phyloP scores from a whole-genome alignment of 2,888 invertebrate species.

The Prenolepis imparis region DNA sequence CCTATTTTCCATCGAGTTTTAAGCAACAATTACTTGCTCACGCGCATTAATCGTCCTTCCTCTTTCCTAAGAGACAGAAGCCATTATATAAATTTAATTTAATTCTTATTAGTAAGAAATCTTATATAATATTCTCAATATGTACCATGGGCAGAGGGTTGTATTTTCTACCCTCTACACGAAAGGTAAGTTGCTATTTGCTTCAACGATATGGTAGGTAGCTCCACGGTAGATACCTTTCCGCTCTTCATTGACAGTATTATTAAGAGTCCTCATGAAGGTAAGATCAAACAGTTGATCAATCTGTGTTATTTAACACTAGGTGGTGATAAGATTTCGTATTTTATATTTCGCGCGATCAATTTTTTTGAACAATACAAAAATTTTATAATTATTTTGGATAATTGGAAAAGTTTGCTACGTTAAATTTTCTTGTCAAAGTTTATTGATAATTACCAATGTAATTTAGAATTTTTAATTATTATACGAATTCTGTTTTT shows the following conservation, averaged over 20 bases:
- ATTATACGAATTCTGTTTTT: not conserved
- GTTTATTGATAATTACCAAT: not conserved
- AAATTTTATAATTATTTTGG: not conserved
- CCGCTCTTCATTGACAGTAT: slow-evolving; percentile 40
- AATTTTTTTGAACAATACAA: not conserved
- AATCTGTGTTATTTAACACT: not conserved
- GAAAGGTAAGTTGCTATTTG: slow-evolving; percentile 32
- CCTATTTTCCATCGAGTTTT: slow-evolving; percentile 18
- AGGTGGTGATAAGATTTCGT: slow-evolving; percentile 50
- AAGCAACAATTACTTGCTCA: not conserved
- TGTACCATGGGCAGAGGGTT: not conserved
- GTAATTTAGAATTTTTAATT: not conserved
- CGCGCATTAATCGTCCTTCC: not conserved
- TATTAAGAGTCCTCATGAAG: slow-evolving; percentile 27
- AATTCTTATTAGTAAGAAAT: not conserved
- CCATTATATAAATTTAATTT: not conserved
- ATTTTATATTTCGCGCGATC: not conserved
- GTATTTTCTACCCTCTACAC: not conserved
- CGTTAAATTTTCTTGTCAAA: not conserved
- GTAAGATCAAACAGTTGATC: slow-evolving; percentile 21
- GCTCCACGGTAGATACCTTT: slow-evolving; percentile 19
- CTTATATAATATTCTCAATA: not conserved
- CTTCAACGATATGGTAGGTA: slow-evolving; percentile 38
- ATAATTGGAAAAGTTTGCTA: not conserved
- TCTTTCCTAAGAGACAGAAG: not conserved